Conservation (phyloP, 2,888 invertebrate genomes). For the Nomada lathburiana region DNA sequence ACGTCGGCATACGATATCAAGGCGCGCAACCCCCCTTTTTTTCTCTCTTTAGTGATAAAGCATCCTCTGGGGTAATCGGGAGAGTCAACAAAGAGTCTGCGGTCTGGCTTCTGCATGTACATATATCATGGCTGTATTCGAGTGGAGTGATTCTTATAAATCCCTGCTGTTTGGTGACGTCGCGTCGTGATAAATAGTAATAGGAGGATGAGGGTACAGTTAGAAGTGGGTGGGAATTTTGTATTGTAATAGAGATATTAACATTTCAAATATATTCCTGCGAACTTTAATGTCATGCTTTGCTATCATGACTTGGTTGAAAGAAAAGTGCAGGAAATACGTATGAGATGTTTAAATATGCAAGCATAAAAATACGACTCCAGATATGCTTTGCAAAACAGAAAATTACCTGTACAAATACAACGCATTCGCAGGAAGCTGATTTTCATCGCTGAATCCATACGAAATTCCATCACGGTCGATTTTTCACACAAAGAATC, state of each 20-base stretch:
- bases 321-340: too few species aligned
- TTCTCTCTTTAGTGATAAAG: neutral
- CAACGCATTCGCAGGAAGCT: neutral
- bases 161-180: neutral
- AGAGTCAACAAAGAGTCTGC: neutral
- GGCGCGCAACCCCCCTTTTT: too few species aligned
- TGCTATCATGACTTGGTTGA: too few species aligned
- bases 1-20: too few species aligned
- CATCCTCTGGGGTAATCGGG: slow-evolving; percentile 11
- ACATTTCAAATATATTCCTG: too few species aligned
- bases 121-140: neutral
- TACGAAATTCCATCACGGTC: neutral
- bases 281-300: too few species aligned
- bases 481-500: slow-evolving; percentile 5
- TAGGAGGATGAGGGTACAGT: too few species aligned
- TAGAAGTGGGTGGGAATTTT: too few species aligned
- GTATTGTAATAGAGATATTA: too few species aligned
- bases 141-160: neutral
- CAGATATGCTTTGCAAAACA: neutral
- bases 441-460: neutral
- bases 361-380: neutral
- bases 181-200: slow-evolving; percentile 10
- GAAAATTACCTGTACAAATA: neutral
- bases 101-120: neutral
- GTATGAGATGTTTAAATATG: too few species aligned